Conservation (phyloP, 2,797 vertebrate genomes). For the Leptatherina wallacei region DNA sequence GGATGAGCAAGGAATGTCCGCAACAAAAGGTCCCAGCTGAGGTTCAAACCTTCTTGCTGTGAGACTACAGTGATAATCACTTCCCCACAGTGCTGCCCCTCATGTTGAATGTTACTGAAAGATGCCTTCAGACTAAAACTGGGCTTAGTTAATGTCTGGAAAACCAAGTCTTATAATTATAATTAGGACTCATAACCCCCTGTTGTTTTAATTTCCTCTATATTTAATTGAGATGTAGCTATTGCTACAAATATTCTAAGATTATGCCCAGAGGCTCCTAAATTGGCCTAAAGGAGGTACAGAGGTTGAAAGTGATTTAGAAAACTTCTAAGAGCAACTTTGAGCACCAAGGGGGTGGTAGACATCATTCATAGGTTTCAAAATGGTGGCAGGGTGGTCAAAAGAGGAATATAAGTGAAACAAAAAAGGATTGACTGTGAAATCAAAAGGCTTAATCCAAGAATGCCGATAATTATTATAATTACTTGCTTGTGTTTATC, state of each 20-base stretch:
- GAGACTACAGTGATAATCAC: neutral
- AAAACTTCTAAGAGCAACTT: too few relatives aligned
- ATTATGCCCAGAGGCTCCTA: neutral
- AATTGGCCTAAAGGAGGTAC: neutral
- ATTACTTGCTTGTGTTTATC: neutral
- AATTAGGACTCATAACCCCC: neutral
- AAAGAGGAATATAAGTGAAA: neutral
- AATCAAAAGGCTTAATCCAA: neutral
- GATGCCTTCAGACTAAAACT: neutral
- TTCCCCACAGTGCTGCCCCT: neutral
- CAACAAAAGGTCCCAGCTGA: neutral
- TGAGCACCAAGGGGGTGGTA: neutral
- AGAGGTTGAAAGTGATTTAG: neutral
- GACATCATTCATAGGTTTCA: neutral
- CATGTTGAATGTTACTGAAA: neutral
- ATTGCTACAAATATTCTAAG: neutral
- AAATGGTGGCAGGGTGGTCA: too few relatives aligned
- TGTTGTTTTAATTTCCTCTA: neutral
- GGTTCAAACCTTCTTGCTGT: neutral
- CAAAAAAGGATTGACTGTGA: neutral
- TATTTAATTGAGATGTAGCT: neutral
- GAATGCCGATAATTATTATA: neutral
- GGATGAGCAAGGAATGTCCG: neutral
- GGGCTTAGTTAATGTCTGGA: neutral
- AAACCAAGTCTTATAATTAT: neutral